phyloP scores from a whole-genome alignment of 2,888 invertebrate species.

The Napeogenes sylphis region DNA sequence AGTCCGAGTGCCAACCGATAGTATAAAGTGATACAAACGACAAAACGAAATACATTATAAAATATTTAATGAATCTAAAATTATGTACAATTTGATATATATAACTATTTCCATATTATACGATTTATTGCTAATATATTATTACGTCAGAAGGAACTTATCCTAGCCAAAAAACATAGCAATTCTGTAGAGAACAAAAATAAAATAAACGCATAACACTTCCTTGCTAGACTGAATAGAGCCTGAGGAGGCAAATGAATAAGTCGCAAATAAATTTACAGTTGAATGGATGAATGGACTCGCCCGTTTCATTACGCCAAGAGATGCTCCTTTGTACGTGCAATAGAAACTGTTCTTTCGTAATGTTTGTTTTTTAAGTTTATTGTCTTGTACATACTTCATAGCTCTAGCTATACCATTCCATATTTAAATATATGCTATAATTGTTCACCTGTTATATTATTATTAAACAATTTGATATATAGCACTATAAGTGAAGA shows the following conservation, averaged over 20 bases:
- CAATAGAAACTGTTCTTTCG: constrained; percentile 16
- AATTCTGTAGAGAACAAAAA: constrained; percentile 27
- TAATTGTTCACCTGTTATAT: too few species aligned
- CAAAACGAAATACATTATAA: too few species aligned
- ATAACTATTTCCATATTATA: too few species aligned
- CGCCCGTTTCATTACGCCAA: constrained; percentile 30
- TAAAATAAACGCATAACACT: constrained; percentile 28
- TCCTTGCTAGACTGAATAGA: constrained; percentile 32
- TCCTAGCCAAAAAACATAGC: constrained; percentile 25
- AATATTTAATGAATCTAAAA: too few species aligned
- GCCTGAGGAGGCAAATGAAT: constrained; percentile 31
- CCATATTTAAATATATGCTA: neutral
- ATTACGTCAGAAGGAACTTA: constrained; percentile 6
- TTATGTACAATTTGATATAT: too few species aligned
- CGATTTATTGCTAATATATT: neutral
- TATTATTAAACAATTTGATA: too few species aligned
- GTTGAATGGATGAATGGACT: constrained; percentile 30
- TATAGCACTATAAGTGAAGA: too few species aligned
- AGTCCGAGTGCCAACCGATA: too few species aligned
- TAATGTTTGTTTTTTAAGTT: constrained; percentile 7
- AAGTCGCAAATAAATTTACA: constrained; percentile 35
- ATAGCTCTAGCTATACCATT: neutral
- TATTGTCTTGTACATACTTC: neutral
- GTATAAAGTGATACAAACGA: too few species aligned
- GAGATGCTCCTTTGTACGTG: constrained; percentile 21